Evolutionary conservation across 2,113 vertebrate species (phyloP).

Genomic region (Anas platyrhynchos): DNA sequence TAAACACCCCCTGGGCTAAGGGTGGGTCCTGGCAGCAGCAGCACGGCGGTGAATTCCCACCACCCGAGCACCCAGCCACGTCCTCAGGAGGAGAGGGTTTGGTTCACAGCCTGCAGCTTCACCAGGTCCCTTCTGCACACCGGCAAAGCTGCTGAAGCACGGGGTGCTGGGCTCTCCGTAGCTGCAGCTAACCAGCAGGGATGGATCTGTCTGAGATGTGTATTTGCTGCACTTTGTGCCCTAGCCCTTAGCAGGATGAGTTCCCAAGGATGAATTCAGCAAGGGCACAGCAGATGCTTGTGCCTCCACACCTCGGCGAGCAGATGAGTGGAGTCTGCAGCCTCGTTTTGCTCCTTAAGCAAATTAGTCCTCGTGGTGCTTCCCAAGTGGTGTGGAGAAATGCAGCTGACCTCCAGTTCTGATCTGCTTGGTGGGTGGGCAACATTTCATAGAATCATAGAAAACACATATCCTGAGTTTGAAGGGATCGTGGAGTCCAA

Average conservation of each 20-base stretch:
- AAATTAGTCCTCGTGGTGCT: background rate
- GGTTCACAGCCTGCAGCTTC: background rate
- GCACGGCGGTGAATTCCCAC: background rate
- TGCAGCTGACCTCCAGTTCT: background rate
- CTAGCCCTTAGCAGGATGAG: background rate
- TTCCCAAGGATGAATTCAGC: background rate
- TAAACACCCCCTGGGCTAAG: fast-evolving
- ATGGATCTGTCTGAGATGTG: background rate
- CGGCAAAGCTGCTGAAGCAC: background rate
- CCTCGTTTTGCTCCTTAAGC: background rate
- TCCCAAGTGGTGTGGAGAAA: background rate
- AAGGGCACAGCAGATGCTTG: background rate
- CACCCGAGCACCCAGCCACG: fast-evolving
- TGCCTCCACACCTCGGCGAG: background rate
- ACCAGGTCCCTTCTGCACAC: background rate
- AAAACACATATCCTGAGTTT: no score
- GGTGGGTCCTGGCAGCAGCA: background rate
- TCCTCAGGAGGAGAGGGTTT: background rate
- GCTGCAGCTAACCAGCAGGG: background rate
- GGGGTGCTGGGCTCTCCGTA: fast-evolving
- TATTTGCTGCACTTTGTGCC: background rate
- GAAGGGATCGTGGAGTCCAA: no score
- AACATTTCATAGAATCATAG: background rate
- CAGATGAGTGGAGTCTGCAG: background rate
- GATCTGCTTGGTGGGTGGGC: background rate